phyloP scores from a whole-genome alignment of 2,888 invertebrate genomes.

The Drosophila ochracea region DNA sequence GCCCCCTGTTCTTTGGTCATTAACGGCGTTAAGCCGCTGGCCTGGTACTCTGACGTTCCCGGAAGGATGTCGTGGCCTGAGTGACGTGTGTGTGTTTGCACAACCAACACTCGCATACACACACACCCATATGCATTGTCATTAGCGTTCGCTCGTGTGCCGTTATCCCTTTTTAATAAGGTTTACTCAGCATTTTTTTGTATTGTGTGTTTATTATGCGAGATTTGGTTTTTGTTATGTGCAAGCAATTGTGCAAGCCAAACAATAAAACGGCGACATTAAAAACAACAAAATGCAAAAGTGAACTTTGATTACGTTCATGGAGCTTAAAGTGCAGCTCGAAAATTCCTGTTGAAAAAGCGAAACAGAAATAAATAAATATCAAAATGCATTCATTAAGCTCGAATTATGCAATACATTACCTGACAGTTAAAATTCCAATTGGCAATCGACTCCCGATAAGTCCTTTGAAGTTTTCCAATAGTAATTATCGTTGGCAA shows the following conservation, averaged over 20 bases:
- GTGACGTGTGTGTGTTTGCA: conserved; percentile 78
- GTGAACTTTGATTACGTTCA: conserved; percentile 45
- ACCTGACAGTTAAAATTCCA: conserved; percentile 1
- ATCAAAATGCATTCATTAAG: background rate
- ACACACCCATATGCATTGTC: conserved; percentile 57
- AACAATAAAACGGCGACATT: conserved; percentile 17
- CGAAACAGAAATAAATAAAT: background rate
- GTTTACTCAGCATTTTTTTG: conserved; percentile 78
- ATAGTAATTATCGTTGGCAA: background rate
- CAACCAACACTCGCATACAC: conserved; percentile 41
- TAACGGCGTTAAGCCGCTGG: conserved; percentile 73
- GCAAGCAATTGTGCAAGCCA: conserved; percentile 58
- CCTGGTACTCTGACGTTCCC: conserved; percentile 35
- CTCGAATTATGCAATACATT: conserved; percentile 6
- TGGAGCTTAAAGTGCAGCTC: conserved; percentile 18
- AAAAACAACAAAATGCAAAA: conserved; percentile 19
- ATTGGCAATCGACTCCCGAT: conserved; percentile 9
- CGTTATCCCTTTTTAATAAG: conserved; percentile 81
- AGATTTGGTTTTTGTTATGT: conserved; percentile 67
- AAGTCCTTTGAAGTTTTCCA: conserved; percentile 5
- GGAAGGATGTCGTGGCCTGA: conserved; percentile 80
- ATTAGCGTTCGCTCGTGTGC: conserved; percentile 71
- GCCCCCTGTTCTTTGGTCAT: conserved; percentile 72
- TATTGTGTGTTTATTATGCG: conserved; percentile 69
- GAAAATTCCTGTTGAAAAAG: background rate